Base-by-base conservation (phyloP, 1,140 invertebrate species). In the Drosophila ambigua region DNA sequence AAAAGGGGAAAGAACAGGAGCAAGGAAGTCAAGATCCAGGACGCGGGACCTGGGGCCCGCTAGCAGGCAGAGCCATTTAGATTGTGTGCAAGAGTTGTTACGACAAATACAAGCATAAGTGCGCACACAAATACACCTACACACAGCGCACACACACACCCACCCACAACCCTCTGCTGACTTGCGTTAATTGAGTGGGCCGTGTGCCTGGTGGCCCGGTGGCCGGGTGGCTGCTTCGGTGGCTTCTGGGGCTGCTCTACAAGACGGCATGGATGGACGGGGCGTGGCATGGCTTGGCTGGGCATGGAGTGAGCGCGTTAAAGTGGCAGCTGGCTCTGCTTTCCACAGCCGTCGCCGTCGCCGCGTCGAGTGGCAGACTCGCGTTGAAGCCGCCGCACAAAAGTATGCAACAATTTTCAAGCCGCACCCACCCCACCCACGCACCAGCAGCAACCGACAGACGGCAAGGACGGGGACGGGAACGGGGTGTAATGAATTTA, bases 101-200 rank as follows among this genome's bases (percentile, higher is more conserved):
- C 87, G 69, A 72, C 82, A 85, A 78, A 85, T 78, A 85, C 77
- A 75, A 68, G 53, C 13, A 39, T 5, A 39, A 39, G 35, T 39
- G 11, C 4, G 35, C 35, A 39, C 35, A 39, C 54, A 46, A 61
- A 44, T n/a, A 44, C 16, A 49, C 55, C 28, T n/a, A 57, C 16
- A 53, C 13, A 71, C 35, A 23, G 52, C n/a, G n/a, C n/a, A n/a
- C 57, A 26, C 28, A 58, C 43, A 35, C 16, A 51, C 23, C 39
- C 57, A 44, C 24, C 41, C 43, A 20, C 20, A 60, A 50, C 41
- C 61, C 79, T 67, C 75, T 71, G 59, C 73, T 50, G 74, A 87
- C 78, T 68, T 88, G 82, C 51, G 78, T 87, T 88, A 88, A 87
- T 87, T 87, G 82, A 87, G 82, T 87, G 82, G 82, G 83, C 74